Conservation (phyloP, 2,888 invertebrate genomes). For the Drosophila picticornis region DNA sequence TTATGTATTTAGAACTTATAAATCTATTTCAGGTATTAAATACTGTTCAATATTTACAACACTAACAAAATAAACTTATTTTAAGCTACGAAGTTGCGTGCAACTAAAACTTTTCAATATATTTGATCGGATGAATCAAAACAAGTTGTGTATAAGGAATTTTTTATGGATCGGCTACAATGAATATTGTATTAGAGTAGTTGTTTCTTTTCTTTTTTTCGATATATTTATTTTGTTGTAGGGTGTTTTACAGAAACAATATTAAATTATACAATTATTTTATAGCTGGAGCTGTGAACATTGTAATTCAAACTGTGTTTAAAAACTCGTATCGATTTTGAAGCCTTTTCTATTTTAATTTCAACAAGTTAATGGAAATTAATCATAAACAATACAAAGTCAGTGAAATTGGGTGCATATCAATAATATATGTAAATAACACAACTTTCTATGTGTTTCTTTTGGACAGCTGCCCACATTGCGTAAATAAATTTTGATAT, state of each 20-base stretch:
- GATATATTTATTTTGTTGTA: not conserved
- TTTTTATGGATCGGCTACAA: not conserved
- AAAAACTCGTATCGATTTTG: not conserved
- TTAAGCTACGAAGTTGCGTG: not conserved
- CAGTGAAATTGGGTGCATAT: not conserved
- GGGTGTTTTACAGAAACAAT: not conserved
- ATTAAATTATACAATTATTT: not conserved
- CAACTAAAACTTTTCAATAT: not conserved
- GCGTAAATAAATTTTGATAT: not conserved
- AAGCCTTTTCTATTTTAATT: not conserved
- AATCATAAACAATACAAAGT: too few species aligned
- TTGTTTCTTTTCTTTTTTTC: not conserved
- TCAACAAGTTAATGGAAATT: not conserved
- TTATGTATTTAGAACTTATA: not conserved
- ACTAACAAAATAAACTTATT: not conserved
- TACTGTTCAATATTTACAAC: not conserved
- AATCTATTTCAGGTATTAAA: not conserved
- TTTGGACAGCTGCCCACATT: not conserved
- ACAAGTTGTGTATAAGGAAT: not conserved
- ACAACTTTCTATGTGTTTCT: not conserved
- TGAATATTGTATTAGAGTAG: not conserved
- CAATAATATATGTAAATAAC: not conserved
- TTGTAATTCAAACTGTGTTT: not conserved
- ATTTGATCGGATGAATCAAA: not conserved
- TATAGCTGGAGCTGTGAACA: not conserved